Percentiles rank a stretch among this genome's conserved stretches.
These are phyloP conservation scores for Bilobella aurantiaca DNA, from an alignment of 1,140 invertebrate genomes.

Conservation along the genomic window DNA sequence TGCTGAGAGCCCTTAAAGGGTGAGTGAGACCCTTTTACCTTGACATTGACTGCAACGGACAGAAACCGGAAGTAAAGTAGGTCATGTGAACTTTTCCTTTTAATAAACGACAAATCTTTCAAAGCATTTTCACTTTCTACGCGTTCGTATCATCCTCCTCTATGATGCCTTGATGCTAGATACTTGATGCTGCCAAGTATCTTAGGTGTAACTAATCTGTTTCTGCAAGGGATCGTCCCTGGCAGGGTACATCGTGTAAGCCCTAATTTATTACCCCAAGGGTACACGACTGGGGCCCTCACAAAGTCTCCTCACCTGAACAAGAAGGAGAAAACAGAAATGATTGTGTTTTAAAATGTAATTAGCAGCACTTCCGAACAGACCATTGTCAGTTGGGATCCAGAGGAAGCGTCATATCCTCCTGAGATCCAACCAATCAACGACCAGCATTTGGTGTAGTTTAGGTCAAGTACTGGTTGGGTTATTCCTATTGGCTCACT, in stretches of 20 bases:
- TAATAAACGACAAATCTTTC: not conserved
- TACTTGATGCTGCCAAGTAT: too few species aligned
- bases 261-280: too few species aligned
- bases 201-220: too few species aligned
- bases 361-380: not conserved
- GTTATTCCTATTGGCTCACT: too few species aligned
- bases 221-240: too few species aligned
- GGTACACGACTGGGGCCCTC: too few species aligned
- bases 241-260: too few species aligned
- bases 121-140: not conserved
- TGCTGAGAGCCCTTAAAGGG: not conserved
- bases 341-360: not conserved
- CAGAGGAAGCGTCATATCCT: not conserved
- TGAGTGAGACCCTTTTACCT: not conserved
- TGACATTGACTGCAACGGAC: not conserved
- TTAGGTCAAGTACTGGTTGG: too few species aligned
- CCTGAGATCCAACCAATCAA: too few species aligned
- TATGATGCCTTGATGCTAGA: too few species aligned
- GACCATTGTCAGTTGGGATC: not conserved
- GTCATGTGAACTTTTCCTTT: conserved; percentile 7
- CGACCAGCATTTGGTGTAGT: too few species aligned
- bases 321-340: conserved; percentile 1
- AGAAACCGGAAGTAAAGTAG: conserved; percentile 3
- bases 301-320: not conserved
- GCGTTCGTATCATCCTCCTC: too few species aligned